Conservation (phyloP, 2,797 vertebrate genomes). For the Podarcis lilfordi region DNA sequence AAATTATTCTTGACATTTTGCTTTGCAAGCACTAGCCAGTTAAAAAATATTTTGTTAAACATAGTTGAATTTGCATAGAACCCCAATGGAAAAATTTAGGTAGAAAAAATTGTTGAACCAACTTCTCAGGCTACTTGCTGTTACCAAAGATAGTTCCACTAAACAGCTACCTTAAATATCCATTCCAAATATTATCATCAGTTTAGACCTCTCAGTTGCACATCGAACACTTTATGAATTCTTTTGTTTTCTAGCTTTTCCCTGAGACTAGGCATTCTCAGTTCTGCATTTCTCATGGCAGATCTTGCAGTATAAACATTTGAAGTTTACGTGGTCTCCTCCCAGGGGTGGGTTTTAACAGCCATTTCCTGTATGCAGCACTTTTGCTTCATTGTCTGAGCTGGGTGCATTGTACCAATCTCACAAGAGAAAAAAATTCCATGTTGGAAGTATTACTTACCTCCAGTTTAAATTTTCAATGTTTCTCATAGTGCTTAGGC, state of each 20-base stretch:
- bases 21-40: neutral
- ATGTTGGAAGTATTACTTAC: neutral
- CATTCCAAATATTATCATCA: neutral
- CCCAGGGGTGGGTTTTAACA: neutral
- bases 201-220: neutral
- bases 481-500: no score
- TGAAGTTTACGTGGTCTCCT: neutral
- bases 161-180: neutral
- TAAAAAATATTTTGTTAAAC: neutral
- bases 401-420: neutral
- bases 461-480: neutral
- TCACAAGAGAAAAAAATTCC: neutral
- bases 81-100: neutral
- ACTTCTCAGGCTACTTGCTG: neutral
- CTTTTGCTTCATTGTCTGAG: neutral
- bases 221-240: no score
- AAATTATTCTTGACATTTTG: neutral
- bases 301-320: neutral
- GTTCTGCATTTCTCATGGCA: neutral
- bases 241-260: neutral
- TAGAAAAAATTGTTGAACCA: neutral
- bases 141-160: neutral
- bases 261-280: neutral
- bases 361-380: neutral
- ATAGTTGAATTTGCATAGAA: neutral